A percentile compares a stretch with the other conserved stretches of the same genome.
Evolutionary conservation across 2,888 invertebrate species (phyloP).

Genomic region (Blastobasis lacticolella): DNA sequence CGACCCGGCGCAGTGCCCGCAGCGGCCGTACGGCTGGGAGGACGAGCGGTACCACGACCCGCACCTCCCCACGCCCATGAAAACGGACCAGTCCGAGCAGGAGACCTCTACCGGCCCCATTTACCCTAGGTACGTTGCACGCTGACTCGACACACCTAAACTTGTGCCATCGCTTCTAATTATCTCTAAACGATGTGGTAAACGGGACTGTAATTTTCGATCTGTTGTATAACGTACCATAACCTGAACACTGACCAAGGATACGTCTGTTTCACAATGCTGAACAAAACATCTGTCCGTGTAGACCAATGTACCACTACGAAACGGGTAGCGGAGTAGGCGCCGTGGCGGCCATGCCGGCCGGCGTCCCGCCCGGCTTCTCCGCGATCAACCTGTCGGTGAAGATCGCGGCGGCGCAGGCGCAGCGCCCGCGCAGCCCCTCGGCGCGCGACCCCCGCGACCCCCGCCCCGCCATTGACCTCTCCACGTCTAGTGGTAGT

Average conservation of each 20-base stretch:
- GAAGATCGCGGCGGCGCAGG: constrained; percentile 85
- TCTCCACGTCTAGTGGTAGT: constrained; percentile 91
- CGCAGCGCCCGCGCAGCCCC: constrained; percentile 81
- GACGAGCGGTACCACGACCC: constrained; percentile 76
- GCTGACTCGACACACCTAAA: neutral
- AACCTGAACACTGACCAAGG: too few species aligned
- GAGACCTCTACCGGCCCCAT: constrained; percentile 81
- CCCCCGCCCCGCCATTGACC: constrained; percentile 87
- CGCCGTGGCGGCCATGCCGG: constrained; percentile 77
- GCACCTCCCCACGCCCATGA: constrained; percentile 76
- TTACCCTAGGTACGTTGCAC: constrained; percentile 78
- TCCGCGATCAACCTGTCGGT: constrained; percentile 89
- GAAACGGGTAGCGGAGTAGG: constrained; percentile 75
- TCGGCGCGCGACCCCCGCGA: constrained; percentile 85
- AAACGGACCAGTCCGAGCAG: constrained; percentile 80
- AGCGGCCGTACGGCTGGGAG: constrained; percentile 70
- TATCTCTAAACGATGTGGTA: constrained; percentile 48
- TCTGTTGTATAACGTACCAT: too few species aligned
- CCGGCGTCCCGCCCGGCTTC: constrained; percentile 82
- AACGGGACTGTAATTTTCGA: constrained; percentile 40
- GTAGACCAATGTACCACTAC: constrained; percentile 88
- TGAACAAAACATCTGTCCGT: constrained; percentile 17
- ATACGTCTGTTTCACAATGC: neutral
- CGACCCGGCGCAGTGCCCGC: constrained; percentile 67
- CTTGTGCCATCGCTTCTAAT: neutral